These are phyloP conservation scores for Carabus problematicus DNA, from an alignment of 2,888 invertebrate species.

Conservation along the genomic window DNA sequence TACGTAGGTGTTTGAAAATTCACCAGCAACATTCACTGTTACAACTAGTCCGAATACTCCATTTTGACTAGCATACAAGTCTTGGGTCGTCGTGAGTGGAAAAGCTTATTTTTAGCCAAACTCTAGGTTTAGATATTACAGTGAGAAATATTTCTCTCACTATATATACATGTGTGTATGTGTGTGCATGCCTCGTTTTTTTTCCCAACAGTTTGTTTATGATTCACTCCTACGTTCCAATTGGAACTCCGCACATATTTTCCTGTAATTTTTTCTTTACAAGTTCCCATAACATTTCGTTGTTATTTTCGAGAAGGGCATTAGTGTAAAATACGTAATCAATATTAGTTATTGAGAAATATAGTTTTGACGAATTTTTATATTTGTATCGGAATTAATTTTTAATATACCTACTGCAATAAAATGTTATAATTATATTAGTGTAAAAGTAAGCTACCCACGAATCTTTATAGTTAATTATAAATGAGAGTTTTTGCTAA, in stretches of 20 bases:
- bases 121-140: constrained; percentile 27
- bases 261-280: constrained; percentile 9
- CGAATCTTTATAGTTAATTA: too few relatives aligned
- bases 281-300: background rate
- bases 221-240: constrained; percentile 31
- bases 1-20: too few relatives aligned
- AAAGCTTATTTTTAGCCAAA: constrained; percentile 30
- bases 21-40: background rate
- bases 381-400: too few relatives aligned
- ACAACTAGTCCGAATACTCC: constrained; percentile 14
- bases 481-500: too few relatives aligned
- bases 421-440: too few relatives aligned
- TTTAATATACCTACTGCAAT: too few relatives aligned
- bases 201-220: constrained; percentile 18
- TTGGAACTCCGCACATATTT: constrained; percentile 18
- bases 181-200: background rate
- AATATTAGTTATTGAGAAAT: too few relatives aligned
- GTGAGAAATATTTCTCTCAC: constrained; percentile 12
- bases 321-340: too few relatives aligned
- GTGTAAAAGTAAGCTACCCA: too few relatives aligned
- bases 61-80: constrained; percentile 18
- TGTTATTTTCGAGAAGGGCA: background rate
- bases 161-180: background rate
- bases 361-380: too few relatives aligned
- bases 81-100: background rate